Base-by-base conservation (phyloP, 23 tunicate species). In the Styela clava region DNA sequence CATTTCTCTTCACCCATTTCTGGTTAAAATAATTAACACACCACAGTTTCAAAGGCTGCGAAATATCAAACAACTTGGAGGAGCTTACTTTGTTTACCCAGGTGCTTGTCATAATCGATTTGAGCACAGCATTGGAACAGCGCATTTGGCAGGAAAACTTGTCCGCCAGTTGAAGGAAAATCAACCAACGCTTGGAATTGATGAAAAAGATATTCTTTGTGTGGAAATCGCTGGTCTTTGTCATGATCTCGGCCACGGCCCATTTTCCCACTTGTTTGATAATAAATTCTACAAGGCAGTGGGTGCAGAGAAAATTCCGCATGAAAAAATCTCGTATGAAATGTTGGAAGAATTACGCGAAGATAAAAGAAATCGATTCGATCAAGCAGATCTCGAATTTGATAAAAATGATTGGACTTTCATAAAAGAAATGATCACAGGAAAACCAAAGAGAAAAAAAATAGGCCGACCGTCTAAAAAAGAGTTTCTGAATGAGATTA, bases 181-280 rank as follows among this genome's bases (percentile, higher is more conserved):
- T 7, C 91, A 91, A 23, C 78, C 71, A 7, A 67, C 64, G 2
- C 52, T 79, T 27, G 26, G 68, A 18, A 34, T 86, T 37, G 69
- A 70, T 29, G 87, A 91, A 0, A 44, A 37, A 44, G 97, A 91
- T 73, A 33, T 86, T 18, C 85, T 86, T 21, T 91, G 97, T 83
- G 88, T 91, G 16, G 82, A 86, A 73, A 65, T 91, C 29, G 91
- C 97, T 35, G 97, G 85, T 16, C 67, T 91, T 3, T 87, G 91
- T 62, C 97, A 91, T 79, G 97, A 91, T 44, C 78, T 91, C 16
- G 96, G 97, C 23, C 97, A 91, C 79, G 97, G 97, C 2, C 91
- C 97, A n/a, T 91, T 83, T 69, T 91, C 97, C 30, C 97, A 91
- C 63, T 74, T 91, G 88, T 91, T 91, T 69, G 97, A 91, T 76